A percentile compares a stretch with the other conserved stretches of the same genome.
Conservation (phyloP, 2,797 vertebrate species). For the Melanotaenia boesemani region DNA sequence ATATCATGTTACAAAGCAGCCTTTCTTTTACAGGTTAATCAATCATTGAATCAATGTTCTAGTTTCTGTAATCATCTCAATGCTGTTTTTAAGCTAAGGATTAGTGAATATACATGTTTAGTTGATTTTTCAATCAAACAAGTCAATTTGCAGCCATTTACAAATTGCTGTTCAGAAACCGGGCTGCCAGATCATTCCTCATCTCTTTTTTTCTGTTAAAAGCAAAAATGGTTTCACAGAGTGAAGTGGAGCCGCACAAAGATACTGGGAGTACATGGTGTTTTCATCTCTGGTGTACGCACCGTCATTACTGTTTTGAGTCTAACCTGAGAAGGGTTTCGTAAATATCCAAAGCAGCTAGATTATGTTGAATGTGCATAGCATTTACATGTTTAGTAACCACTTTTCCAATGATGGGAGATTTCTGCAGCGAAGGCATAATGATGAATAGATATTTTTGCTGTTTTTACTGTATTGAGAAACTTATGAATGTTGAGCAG, state of each 20-base stretch:
- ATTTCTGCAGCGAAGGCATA: slow-evolving; percentile 27
- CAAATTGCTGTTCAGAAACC: slow-evolving; percentile 21
- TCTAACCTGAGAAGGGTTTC: slow-evolving; percentile 31
- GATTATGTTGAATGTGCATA: slow-evolving; percentile 38
- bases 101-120: slow-evolving; percentile 3
- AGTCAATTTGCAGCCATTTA: slow-evolving; percentile 10
- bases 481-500: slow-evolving; percentile 66
- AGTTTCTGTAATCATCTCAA: slow-evolving; percentile 10
- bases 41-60: not conserved
- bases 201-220: slow-evolving; percentile 34
- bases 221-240: slow-evolving; percentile 33
- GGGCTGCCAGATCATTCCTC: slow-evolving; percentile 70
- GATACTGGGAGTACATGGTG: slow-evolving; percentile 31
- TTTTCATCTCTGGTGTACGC: not conserved
- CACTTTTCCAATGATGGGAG: slow-evolving; percentile 59
- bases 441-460: slow-evolving; percentile 37
- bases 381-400: slow-evolving; percentile 60
- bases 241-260: slow-evolving; percentile 37
- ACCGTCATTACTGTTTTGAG: slow-evolving; percentile 26
- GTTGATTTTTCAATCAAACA: slow-evolving; percentile 1
- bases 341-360: slow-evolving; percentile 67
- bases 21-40: slow-evolving; percentile 1
- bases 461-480: slow-evolving; percentile 66
- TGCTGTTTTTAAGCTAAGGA: slow-evolving; percentile 25
- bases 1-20: slow-evolving; percentile 3